phyloP scores from a whole-genome alignment of 2,797 vertebrate species.

The Lerista edwardsae region DNA sequence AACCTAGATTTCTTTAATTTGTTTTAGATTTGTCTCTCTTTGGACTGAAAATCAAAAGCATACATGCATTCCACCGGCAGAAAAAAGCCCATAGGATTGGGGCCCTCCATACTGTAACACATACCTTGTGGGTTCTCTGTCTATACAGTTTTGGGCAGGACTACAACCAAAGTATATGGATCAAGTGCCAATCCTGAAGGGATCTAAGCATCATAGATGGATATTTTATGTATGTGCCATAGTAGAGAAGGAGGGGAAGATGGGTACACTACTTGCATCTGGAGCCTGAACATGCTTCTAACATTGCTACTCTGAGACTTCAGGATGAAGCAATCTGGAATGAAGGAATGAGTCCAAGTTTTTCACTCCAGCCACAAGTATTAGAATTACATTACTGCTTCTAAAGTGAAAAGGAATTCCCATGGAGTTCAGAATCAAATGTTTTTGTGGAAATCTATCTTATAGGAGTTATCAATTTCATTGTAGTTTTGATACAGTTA shows the following conservation, averaged over 20 bases:
- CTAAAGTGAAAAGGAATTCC: neutral
- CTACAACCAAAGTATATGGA: neutral
- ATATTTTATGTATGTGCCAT: neutral
- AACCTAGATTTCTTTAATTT: too few relatives aligned
- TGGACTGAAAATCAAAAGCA: too few relatives aligned
- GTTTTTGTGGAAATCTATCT: accelerated
- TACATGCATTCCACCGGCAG: too few relatives aligned
- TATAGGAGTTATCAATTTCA: conserved; percentile 8
- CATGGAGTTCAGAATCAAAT: neutral
- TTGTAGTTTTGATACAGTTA: neutral
- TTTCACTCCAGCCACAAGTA: neutral
- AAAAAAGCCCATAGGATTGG: too few relatives aligned
- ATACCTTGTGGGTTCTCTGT: neutral
- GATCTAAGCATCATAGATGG: neutral
- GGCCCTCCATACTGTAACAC: too few relatives aligned
- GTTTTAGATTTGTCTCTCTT: too few relatives aligned
- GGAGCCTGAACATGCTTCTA: neutral
- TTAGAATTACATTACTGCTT: neutral
- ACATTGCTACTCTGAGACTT: neutral
- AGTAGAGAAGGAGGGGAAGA: neutral
- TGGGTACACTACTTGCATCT: neutral
- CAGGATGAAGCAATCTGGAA: neutral
- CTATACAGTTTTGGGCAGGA: neutral
- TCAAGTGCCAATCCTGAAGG: neutral
- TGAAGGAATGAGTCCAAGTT: neutral